Conservation (phyloP, 1,140 invertebrate species). For the Hycleus cichorii region DNA sequence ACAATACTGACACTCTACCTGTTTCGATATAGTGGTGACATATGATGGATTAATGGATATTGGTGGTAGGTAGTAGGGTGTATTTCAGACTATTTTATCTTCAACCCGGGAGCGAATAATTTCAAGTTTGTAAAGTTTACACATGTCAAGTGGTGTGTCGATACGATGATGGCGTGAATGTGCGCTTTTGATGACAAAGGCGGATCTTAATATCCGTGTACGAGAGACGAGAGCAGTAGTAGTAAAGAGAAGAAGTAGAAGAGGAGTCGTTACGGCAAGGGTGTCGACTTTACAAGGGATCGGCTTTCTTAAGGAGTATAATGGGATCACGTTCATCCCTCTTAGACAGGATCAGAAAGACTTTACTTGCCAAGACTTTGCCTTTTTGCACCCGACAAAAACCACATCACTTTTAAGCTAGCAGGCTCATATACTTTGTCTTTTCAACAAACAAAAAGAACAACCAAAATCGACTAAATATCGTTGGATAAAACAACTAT, state of each 20-base stretch:
- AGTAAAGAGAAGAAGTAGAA: slow-evolving; percentile 25
- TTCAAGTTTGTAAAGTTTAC: slow-evolving; percentile 32
- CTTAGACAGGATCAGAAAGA: slow-evolving; percentile 37
- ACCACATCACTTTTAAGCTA: no score
- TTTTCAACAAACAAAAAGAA: neutral
- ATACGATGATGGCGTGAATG: slow-evolving; percentile 26
- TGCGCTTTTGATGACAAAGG: slow-evolving; percentile 37
- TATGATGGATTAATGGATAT: slow-evolving; percentile 35
- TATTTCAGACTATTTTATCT: slow-evolving; percentile 31
- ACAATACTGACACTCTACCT: neutral
- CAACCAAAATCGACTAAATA: neutral
- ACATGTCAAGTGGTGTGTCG: slow-evolving; percentile 33
- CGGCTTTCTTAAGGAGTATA: slow-evolving; percentile 42
- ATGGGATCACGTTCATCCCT: slow-evolving; percentile 43
- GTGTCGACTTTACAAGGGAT: slow-evolving; percentile 40
- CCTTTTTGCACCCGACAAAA: slow-evolving; percentile 19
- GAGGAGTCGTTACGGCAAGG: slow-evolving; percentile 30
- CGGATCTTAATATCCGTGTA: slow-evolving; percentile 38
- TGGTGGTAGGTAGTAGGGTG: slow-evolving; percentile 16
- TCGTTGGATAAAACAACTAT: neutral
- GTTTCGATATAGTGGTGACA: slow-evolving; percentile 13
- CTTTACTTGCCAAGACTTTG: slow-evolving; percentile 33
- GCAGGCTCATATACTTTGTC: neutral
- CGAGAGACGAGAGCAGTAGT: slow-evolving; percentile 18
- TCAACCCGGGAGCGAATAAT: slow-evolving; percentile 26